Base-by-base conservation (phyloP, 1,140 invertebrate genomes). In the Dendrolimus kikuchii region DNA sequence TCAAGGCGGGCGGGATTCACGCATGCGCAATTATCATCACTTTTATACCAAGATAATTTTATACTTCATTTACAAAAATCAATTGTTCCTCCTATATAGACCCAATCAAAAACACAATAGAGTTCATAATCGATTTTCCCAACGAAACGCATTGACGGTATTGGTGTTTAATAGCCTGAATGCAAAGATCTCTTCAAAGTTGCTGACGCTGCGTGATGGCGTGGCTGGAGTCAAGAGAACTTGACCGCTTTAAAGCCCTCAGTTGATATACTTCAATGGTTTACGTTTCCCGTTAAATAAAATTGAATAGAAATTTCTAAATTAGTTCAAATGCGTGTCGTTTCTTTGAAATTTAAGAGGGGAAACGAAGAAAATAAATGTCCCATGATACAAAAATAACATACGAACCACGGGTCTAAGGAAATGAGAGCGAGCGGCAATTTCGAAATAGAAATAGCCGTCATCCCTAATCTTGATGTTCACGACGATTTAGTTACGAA, bases 201-300 rank as follows among this genome's bases (percentile, higher is more conserved):
- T 45, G 79, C 77, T 81, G 80, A 82, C 71, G 58, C 66, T 60
- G 61, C 66, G 54, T 53, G 53, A 49, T 37, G 50, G 61, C 59
- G 67, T 69, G 53, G 62, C 68, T 50, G 38, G 64, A 67, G 77
- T 84, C 55, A 51, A 74, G 60, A 59, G 60, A 65, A 81, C 81
- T 85, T 81, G 77, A 82, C 81, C 73, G 78, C 70, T 68, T 74
- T 76, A 66, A 64, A 62, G 23, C 23, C 23, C 23, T 23, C 23
- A 3, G 23, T 23, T 23, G 23, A 23, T 23, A 23, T 23, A 3
- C 23, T 45, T 45, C 43, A 45, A 5, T 45, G n/a, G n/a, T 45
- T 45, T 9, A 45, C 23, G 43, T 9, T 45, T 45, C 43, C 23
- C 7, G n/a, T 45, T 4, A 10, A 9, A 8, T 45, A n/a, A 45